A percentile compares a stretch with the other conserved stretches of the same genome.
These are phyloP conservation scores for Ammodytes dubius DNA, from an alignment of 2,113 vertebrate species.

Conservation along the genomic window DNA sequence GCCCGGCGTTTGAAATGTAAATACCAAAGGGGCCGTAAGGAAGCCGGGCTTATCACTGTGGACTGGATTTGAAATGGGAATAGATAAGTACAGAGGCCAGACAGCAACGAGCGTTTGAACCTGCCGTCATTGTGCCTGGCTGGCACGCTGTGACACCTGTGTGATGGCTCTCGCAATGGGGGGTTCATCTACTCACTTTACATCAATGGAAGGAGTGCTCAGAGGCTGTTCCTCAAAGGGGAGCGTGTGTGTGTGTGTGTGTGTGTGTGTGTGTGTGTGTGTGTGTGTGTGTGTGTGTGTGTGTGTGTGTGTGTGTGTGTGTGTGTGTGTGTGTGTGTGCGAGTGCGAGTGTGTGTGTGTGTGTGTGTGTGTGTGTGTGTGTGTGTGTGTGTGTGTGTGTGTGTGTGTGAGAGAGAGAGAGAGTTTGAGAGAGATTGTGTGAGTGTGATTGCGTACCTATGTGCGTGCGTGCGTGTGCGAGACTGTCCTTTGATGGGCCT, in stretches of 20 bases:
- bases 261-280: too few relatives aligned
- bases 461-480: too few relatives aligned
- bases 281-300: too few relatives aligned
- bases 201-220: conserved; percentile 23
- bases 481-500: conserved; percentile 24
- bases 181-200: conserved; percentile 10
- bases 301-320: too few relatives aligned
- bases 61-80: conserved; percentile 17
- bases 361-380: too few relatives aligned
- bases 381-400: too few relatives aligned
- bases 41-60: conserved; percentile 39
- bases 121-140: not conserved
- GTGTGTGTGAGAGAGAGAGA: too few relatives aligned
- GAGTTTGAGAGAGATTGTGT: too few relatives aligned
- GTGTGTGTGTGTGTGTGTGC: too few relatives aligned
- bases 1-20: conserved; percentile 54
- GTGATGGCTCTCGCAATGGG: conserved; percentile 36
- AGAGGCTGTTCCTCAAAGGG: conserved; percentile 37
- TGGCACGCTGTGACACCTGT: conserved; percentile 30
- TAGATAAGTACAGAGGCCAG: not conserved
- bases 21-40: conserved; percentile 22
- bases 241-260: too few relatives aligned
- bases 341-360: too few relatives aligned
- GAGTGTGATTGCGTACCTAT: too few relatives aligned
- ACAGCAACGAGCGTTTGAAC: conserved; percentile 40